These are phyloP conservation scores for Notechis scutatus DNA, from an alignment of 2,113 vertebrate species.

Conservation along the genomic window DNA sequence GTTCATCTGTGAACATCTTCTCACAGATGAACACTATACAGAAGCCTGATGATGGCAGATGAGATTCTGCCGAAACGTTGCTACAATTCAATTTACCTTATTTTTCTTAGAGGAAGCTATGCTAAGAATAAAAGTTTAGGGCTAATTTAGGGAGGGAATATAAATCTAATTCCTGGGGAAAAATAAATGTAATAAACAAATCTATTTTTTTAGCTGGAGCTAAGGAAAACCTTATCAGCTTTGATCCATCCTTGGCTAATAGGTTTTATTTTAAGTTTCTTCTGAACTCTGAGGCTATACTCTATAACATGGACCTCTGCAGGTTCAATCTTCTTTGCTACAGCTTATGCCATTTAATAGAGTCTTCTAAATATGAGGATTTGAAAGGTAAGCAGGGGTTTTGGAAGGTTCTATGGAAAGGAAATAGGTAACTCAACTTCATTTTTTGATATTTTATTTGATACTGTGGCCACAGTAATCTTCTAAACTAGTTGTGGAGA, in stretches of 20 bases:
- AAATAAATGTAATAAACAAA: neutral
- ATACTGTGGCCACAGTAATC: neutral
- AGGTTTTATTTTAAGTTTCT: neutral
- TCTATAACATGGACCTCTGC: neutral
- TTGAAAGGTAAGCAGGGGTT: neutral
- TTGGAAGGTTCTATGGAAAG: neutral
- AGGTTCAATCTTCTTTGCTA: neutral
- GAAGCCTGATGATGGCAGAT: no score
- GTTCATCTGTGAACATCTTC: no score
- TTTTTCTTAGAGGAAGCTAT: constrained; percentile 13
- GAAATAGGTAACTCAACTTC: neutral
- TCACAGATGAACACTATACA: no score
- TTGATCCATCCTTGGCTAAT: neutral
- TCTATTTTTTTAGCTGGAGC: neutral
- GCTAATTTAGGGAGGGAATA: neutral
- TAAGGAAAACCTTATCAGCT: neutral
- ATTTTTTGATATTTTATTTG: neutral
- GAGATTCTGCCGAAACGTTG: no score
- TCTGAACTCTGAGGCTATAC: neutral
- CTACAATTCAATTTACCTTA: no score
- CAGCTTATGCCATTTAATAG: neutral
- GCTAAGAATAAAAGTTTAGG: neutral
- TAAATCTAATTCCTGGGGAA: neutral
- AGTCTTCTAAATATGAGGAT: neutral
- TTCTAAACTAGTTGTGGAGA: neutral